Conservation (phyloP, 2,888 invertebrate genomes). For the Catocala fraxini region DNA sequence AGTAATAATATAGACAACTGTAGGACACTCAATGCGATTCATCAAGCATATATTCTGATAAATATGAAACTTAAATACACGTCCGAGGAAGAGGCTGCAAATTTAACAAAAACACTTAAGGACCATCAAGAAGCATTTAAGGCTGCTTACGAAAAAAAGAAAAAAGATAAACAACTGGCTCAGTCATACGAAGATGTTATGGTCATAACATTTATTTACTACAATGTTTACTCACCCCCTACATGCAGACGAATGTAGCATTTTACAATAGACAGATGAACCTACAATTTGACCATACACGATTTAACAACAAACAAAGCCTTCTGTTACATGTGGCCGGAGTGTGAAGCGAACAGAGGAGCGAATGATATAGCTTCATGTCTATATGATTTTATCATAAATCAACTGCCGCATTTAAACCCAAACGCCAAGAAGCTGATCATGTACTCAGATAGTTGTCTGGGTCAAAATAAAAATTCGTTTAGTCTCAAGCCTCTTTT, state of each 20-base stretch:
- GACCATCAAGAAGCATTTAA: too few species aligned
- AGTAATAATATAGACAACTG: too few species aligned
- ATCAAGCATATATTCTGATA: too few species aligned
- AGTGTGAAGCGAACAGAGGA: constrained; percentile 39
- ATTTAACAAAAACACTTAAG: too few species aligned
- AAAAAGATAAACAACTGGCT: constrained; percentile 26
- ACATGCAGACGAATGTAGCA: constrained; percentile 30
- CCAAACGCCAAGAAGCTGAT: constrained; percentile 21
- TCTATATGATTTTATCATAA: constrained; percentile 35
- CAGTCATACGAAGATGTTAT: constrained; percentile 18
- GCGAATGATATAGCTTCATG: constrained; percentile 51
- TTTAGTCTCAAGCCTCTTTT: too few species aligned
- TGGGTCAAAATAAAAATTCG: constrained; percentile 14
- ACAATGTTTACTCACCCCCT: constrained; percentile 43
- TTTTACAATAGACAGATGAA: constrained; percentile 45
- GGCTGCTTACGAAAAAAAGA: constrained; percentile 23
- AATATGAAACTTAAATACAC: too few species aligned
- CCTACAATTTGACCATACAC: constrained; percentile 41
- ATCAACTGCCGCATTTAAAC: constrained; percentile 21
- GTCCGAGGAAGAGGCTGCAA: too few species aligned
- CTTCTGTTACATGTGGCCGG: constrained; percentile 46
- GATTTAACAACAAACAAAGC: constrained; percentile 32
- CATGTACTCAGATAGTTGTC: constrained; percentile 28
- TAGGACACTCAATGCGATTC: too few species aligned
- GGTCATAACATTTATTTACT: constrained; percentile 36